Base-by-base conservation (phyloP, 2,113 vertebrate genomes). In the Oreotrochilus melanogaster region DNA sequence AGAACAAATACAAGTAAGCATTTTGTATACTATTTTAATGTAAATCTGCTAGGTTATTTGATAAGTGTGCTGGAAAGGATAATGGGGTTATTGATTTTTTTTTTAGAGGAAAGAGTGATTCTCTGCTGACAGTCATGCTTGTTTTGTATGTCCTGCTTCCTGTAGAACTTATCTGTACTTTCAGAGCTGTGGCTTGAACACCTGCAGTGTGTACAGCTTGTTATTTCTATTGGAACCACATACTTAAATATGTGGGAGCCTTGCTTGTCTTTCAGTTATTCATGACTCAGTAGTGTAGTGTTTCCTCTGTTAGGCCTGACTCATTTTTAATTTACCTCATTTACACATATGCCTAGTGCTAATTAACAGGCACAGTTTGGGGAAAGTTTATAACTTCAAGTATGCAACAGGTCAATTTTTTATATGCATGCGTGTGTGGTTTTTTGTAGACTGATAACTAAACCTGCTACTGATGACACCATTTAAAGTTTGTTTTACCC, bases 181-280 rank as follows among this genome's bases (percentile, higher is more conserved):
- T 88, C 43, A 60, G 54, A 85, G 24, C 1, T 1, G 74, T 78
- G 42, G 14, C 54, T 88, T 87, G 33, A 47, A 42, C 18, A 61
- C 27, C 17, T 93, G 58, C 54, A 80, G 54, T 23, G 22, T 78
- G 18, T 72, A 45, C 27, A 71, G 16, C 25, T 25, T 61, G 9
- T 60, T 86, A 72, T 16, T 86, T 76, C 61, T 57, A 13, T 60
- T 10, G 7, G n/a, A 82, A 69, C 31, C 37, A 56, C 12, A 42
- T 66, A 61, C 31, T 53, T 28, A 2, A 42, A n/a, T 3, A 16
- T 2, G 10, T 80, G 53, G 3, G 25, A 62, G 22, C 54, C 19
- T 89, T 85, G 15, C 58, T 86, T 79, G 12, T 86, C 89, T 95
- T 93, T 76, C 80, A 37, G 47, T 93, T 91, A 47, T 47, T 91